These are phyloP conservation scores for Sicus ferrugineus DNA, from an alignment of 2,888 invertebrate genomes.

Conservation along the genomic window DNA sequence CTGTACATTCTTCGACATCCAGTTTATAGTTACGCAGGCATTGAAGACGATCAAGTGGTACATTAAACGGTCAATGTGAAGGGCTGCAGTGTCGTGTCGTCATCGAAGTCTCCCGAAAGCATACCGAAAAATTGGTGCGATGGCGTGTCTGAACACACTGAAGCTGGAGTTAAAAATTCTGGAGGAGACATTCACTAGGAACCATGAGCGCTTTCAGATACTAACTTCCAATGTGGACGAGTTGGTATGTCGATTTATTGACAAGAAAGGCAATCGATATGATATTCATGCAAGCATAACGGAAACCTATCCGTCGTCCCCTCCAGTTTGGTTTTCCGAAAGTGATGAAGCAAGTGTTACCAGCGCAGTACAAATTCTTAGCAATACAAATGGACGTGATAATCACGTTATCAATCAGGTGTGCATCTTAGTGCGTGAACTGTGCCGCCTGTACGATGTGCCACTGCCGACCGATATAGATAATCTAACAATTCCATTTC, in stretches of 20 bases:
- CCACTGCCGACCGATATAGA: conserved; percentile 92
- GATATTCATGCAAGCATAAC: conserved; percentile 99
- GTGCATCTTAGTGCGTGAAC: conserved; percentile 87
- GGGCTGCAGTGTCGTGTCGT: conserved; percentile 2
- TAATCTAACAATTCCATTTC: conserved; percentile 74
- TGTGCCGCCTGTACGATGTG: conserved; percentile 91
- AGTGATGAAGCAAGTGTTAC: conserved; percentile 95
- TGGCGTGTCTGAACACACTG: conserved; percentile 93
- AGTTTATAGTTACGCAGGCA: conserved; percentile 8
- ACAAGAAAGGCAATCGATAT: conserved; percentile 93
- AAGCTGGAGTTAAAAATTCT: conserved; percentile 98
- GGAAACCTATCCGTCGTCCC: conserved; percentile 95
- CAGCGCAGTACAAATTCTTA: conserved; percentile 92
- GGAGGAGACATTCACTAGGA: conserved; percentile 94
- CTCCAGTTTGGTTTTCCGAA: conserved; percentile 99
- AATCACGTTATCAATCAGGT: conserved; percentile 91
- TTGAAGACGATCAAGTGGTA: neutral
- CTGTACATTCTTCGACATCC: neutral
- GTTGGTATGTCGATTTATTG: conserved; percentile 96
- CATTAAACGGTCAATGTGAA: conserved; percentile 16
- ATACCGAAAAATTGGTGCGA: conserved; percentile 42
- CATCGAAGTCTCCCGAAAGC: conserved; percentile 11
- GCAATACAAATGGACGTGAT: conserved; percentile 88
- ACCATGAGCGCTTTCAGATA: conserved; percentile 97
- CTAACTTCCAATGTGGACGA: conserved; percentile 99